Percentiles rank a stretch among this genome's conserved stretches.
These are phyloP conservation scores for Scolopax rusticola DNA, from an alignment of 2,797 vertebrate species.

Conservation along the genomic window DNA sequence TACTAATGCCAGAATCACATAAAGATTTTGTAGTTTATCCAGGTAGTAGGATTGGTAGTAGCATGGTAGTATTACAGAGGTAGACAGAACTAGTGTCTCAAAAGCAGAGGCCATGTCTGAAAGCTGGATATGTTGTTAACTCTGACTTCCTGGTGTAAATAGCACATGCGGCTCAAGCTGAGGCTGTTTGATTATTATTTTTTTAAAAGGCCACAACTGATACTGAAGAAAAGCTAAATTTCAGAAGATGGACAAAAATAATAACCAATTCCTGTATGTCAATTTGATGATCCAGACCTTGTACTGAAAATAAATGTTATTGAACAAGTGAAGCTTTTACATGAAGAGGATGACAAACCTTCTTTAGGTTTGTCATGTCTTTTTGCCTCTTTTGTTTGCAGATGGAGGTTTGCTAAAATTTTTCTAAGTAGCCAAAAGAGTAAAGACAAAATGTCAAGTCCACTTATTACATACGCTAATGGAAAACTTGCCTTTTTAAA, in stretches of 20 bases:
- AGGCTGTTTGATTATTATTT: background rate
- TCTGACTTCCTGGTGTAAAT: background rate
- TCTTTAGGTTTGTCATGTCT: background rate
- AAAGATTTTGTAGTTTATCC: background rate
- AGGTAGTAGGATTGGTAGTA: background rate
- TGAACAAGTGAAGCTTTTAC: background rate
- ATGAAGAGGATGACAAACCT: background rate
- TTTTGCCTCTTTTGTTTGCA: background rate
- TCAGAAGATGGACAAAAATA: background rate
- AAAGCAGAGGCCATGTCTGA: background rate
- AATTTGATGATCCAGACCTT: background rate
- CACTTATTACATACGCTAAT: background rate
- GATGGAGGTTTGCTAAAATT: background rate
- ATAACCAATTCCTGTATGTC: background rate
- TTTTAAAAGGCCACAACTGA: background rate
- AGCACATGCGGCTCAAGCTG: background rate
- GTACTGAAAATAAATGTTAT: background rate
- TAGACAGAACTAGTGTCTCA: background rate
- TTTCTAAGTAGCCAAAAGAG: background rate
- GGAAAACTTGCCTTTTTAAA: background rate
- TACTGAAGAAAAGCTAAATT: background rate
- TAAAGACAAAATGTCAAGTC: background rate
- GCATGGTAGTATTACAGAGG: background rate
- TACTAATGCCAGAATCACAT: background rate
- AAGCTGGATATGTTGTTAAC: background rate